Evolutionary conservation across 2,888 invertebrate species (phyloP), one percentile per base, ranked within the genome.

Genomic region (Papilio demoleus): DNA sequence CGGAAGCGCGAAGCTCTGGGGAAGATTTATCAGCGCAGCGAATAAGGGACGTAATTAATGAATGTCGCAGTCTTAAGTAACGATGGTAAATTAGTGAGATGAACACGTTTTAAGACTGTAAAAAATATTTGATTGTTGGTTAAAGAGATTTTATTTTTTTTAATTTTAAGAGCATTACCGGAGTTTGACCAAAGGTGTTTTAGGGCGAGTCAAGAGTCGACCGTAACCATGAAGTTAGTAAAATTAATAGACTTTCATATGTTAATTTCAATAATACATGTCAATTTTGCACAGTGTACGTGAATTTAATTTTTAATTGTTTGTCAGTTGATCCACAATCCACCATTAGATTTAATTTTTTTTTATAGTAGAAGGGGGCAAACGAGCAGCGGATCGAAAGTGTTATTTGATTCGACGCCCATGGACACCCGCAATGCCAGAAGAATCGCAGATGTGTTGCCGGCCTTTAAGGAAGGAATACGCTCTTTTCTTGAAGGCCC

Each of bases 1-100:
- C 50, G 63, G 27, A 63, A 63, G 63, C 50, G 50, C 36, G 47
- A 34, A 50, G 36, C 50, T 22, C 31, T 56, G 17, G 53, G 53
- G 53, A 56, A 56, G 53, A 56, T 56, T 56, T 56, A 56, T 56
- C 53, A 27, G 53, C n/a, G 31, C 53, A 31, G 31, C 27, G 53
- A 56, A 56, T 56, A 56, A 56, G 17, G 53, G 53, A 31, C n/a
- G 62, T 62, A 45, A 62, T 47, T 62, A 62, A 62, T 62, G 45
- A 62, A 45, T 31, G 62, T 45, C 45, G 19, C 53, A 17, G 27
- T 45, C 31, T 62, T 62, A 62, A 47, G 27, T 45, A 45, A 62
- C 45, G 62, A 31, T 47, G 19, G 42, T 62, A 56, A 47, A 62
- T 62, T 62, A 62, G 45, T 22, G 62, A 17, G 42, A 31, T 6